Base-by-base conservation (phyloP, 1,140 invertebrate genomes). In the Holcopasites calliopsidis region DNA sequence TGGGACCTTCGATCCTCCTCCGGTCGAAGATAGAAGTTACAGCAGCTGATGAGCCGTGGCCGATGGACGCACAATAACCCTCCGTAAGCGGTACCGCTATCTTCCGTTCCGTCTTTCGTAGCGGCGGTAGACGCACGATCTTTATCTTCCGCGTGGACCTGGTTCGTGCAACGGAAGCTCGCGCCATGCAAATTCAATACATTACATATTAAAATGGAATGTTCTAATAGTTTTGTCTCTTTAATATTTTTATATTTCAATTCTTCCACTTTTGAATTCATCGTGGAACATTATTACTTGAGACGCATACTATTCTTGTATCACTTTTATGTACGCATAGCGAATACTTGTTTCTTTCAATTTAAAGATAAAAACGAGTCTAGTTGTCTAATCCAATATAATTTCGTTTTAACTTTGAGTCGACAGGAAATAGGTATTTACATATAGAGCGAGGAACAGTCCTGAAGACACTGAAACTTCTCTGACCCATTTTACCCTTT, bases 61-160 rank as follows among this genome's bases (percentile, higher is more conserved):
- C 88, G 86, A 90, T 89, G 79, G 84, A 82, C 77, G 76, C 81
- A 90, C 88, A 90, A 91, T 90, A 90, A 89, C 84, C 86, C 81
- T 87, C 85, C 83, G 87, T 85, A 88, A 86, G 83, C 85, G 81
- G 89, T 90, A 90, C 89, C 90, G 89, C 89, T 90, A 90, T 88
- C 80, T 88, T 77, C 79, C 84, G 80, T 85, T 86, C 82, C 64
- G 65, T 68, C 60, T 84, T 65, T 65, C 66, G 77, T 69, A 18
- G 69, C 47, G 42, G 40, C 50, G 78, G 69, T 82, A 76, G 62
- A n/a, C 10, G 71, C 66, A 31, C 66, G 79, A 82, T 75, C 78
- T 65, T 76, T 80, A 82, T 82, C 78, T 70, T 3, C 44, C 50
- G 26, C 33, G 28, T 23, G 33, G 65, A 52, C 76, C 50, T 54